Base-by-base conservation (phyloP, 2,113 vertebrate species). In the Pyrgilauda ruficollis region DNA sequence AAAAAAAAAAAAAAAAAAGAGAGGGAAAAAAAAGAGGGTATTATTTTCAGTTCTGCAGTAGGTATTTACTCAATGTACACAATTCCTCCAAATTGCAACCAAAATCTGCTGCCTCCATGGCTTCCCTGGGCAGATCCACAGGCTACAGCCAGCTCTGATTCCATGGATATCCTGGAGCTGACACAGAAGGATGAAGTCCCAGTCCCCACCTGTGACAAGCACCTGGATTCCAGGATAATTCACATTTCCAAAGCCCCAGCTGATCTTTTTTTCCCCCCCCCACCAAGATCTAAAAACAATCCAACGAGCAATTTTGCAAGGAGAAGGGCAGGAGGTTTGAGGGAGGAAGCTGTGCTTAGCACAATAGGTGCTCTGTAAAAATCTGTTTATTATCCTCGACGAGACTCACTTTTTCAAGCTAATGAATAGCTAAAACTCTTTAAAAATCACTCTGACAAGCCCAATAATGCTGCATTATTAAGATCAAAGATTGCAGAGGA, bases 401-500 rank as follows among this genome's bases (percentile, higher is more conserved):
- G 11, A 96, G 81, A 35, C 70, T 94, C n/a, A 63, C 62, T 87
- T 79, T 69, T 92, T 89, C 33, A 33, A 93, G 83, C 80, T 89
- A 86, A 89, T 31, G 74, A 92, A 92, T 33, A 83, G 86, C 72
- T 93, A 66, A 83, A 95, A 84, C 94, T 89, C 84, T 49, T 75
- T 64, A 73, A 80, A 92, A 90, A 81, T 53, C 90, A 56, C 79
- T 11, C 88, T 92, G 96, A 94, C 90, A 91, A 84, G 46, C 9
- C 56, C 5, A 84, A 73, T 89, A 90, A 67, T 27, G 80, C 90
- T 24, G 41, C 69, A 23, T 43, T 82, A 78, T 50, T 47, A 47
- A 76, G 96, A 96, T 92, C 89, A 95, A 94, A 94, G 96, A 73
- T 44, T 31, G 37, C 82, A 76, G 84, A 79, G 89, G 18, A 85